Conservation (phyloP, 2,888 invertebrate species). For the Drosophila multiciliata region DNA sequence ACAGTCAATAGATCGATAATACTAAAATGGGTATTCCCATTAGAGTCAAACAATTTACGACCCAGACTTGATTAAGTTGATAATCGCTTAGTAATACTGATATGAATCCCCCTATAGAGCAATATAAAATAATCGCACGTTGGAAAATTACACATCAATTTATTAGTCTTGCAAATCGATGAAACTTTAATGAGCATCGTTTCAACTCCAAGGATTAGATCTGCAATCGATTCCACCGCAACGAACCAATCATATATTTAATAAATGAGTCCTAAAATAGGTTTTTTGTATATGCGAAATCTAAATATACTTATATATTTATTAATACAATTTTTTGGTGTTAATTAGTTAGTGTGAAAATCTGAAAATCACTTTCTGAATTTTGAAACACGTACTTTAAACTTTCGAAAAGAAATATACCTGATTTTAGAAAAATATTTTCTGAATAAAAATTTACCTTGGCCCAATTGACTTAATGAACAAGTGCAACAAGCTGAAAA, state of each 20-base stretch:
- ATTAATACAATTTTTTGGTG: not conserved
- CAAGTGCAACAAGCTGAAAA: not conserved
- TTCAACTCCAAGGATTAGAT: not conserved
- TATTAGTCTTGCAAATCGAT: not conserved
- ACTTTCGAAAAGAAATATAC: not conserved
- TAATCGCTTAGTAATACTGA: conserved; percentile 39
- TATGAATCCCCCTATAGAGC: conserved; percentile 15
- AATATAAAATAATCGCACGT: not conserved
- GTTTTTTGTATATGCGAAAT: not conserved
- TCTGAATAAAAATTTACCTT: not conserved
- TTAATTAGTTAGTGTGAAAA: not conserved
- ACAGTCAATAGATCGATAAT: conserved; percentile 19
- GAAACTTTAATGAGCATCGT: not conserved
- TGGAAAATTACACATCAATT: too few species aligned
- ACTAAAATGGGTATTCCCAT: conserved; percentile 12
- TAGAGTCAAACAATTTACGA: conserved; percentile 39
- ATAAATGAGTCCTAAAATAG: not conserved
- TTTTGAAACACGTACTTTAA: not conserved
- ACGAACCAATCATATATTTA: too few species aligned
- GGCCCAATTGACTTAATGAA: not conserved
- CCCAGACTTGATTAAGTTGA: conserved; percentile 21
- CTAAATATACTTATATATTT: not conserved
- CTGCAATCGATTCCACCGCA: not conserved
- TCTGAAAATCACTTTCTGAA: not conserved
- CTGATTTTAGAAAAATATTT: not conserved